Evolutionary conservation across 1,140 invertebrate genomes (phyloP), one percentile per base, ranked within the genome.

Genomic region (Olivierus martensii): DNA sequence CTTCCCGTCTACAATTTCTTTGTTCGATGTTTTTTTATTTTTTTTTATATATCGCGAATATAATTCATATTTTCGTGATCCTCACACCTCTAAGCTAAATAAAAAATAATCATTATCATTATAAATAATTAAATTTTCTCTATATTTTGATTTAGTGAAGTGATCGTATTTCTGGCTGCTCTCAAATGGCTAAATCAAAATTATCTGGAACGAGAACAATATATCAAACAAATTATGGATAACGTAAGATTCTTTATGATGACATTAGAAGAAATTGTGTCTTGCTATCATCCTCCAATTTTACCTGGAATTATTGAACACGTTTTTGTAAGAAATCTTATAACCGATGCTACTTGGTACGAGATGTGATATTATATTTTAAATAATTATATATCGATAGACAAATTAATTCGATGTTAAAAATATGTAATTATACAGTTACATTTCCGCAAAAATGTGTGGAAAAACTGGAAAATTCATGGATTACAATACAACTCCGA

Each of bases 141-240:
- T n/a, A n/a, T n/a, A n/a, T n/a, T n/a, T 46, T 9, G n/a, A n/a
- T 46, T 9, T 14, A 53, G 52, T n/a, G 52, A 53, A 38, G 17
- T 53, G 0, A 38, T 53, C 2, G 46, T 53, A 17, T 53, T 49
- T 17, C 17, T 53, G 3, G 52, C 46, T 0, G 52, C 52, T 22
- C 15, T 53, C 9, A 53, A 49, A 15, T 53, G 52, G 52, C n/a
- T 53, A 3, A 49, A 53, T 17, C 41, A 53, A 17, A n/a, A 38
- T 6, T 53, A 36, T n/a, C 5, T 49, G 3, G 52, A 53, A 10
- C 21, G 52, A n/a, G 46, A 53, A 14, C 17, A 44, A 4, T 15
- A 44, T 10, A 44, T 49, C 11, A 42, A 10, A 1, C 1, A 14
- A 0, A 15, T 53, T 0, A 39, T 49, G 12, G 9, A 37, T 1